phyloP scores from a whole-genome alignment of 2,888 invertebrate species.

The Drosophila rubida region DNA sequence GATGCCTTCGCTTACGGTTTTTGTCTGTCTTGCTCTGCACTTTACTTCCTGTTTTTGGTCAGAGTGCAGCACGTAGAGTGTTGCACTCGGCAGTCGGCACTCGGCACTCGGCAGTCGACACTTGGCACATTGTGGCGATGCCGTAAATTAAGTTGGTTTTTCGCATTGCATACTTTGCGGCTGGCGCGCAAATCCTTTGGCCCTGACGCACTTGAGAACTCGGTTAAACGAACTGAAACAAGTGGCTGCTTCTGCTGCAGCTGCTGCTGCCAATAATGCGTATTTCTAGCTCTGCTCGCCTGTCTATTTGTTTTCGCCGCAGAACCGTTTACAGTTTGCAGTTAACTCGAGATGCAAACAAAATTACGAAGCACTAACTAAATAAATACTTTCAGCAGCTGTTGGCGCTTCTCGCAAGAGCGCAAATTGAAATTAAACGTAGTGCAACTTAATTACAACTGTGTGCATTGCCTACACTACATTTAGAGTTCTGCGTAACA shows the following conservation, averaged over 20 bases:
- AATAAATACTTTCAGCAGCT: conserved; percentile 61
- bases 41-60: conserved; percentile 1
- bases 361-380: conserved; percentile 61
- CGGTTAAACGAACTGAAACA: conserved; percentile 51
- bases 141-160: conserved; percentile 52
- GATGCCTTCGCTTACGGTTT: neutral
- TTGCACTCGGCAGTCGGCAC: neutral
- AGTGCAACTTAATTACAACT: conserved; percentile 67
- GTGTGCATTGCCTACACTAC: conserved; percentile 18
- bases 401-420: conserved; percentile 34
- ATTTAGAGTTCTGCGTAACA: conserved; percentile 42
- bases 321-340: conserved; percentile 54
- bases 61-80: conserved; percentile 1
- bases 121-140: conserved; percentile 25
- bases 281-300: conserved; percentile 27
- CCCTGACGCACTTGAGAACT: conserved; percentile 54
- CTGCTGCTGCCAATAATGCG: conserved; percentile 39
- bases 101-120: too few species aligned
- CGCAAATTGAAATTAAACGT: conserved; percentile 70
- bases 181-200: conserved; percentile 33
- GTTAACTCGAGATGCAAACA: conserved; percentile 51
- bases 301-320: conserved; percentile 40
- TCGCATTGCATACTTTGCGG: conserved; percentile 50
- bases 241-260: too few species aligned
- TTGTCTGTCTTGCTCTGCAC: neutral